These are phyloP conservation scores for Aradus depressus DNA, from an alignment of 2,888 invertebrate genomes.

Conservation along the genomic window DNA sequence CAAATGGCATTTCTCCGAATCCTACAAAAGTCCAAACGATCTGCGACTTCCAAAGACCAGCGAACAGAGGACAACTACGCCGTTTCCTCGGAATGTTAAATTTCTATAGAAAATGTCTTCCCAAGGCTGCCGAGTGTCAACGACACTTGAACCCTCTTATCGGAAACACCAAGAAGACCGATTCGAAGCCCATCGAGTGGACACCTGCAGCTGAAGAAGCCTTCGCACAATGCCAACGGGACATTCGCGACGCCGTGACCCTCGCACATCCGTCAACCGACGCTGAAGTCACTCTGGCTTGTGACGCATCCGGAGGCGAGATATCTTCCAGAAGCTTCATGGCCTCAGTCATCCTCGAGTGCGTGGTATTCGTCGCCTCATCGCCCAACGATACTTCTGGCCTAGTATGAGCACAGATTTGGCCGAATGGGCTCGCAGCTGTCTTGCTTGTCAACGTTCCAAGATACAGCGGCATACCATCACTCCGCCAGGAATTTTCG, in stretches of 20 bases:
- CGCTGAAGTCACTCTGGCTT: not conserved
- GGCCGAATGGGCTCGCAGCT: slow-evolving; percentile 30
- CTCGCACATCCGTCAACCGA: slow-evolving; percentile 28
- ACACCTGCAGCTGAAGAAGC: slow-evolving; percentile 25
- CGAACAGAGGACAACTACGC: slow-evolving; percentile 31
- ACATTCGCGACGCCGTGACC: slow-evolving; percentile 31
- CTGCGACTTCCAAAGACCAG: slow-evolving; percentile 25
- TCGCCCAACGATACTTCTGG: slow-evolving; percentile 29
- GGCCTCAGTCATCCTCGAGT: slow-evolving; percentile 26
- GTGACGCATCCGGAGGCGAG: slow-evolving; percentile 19
- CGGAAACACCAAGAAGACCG: slow-evolving; percentile 12
- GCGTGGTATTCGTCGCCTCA: slow-evolving; percentile 17
- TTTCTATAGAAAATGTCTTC: slow-evolving; percentile 35
- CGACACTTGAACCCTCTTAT: slow-evolving; percentile 12
- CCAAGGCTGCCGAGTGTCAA: slow-evolving; percentile 33
- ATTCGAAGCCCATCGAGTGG: slow-evolving; percentile 19
- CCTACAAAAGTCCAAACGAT: slow-evolving; percentile 12
- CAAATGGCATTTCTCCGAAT: slow-evolving; percentile 12
- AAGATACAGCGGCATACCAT: slow-evolving; percentile 33
- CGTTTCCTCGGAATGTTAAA: slow-evolving; percentile 35
- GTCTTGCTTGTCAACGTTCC: slow-evolving; percentile 32
- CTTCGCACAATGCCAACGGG: slow-evolving; percentile 31
- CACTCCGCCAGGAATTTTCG: slow-evolving; percentile 30
- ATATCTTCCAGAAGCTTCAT: slow-evolving; percentile 28
- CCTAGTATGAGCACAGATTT: slow-evolving; percentile 27